Evolutionary conservation across 2,113 vertebrate genomes (phyloP), one percentile per base, ranked within the genome.

Genomic region (Python bivittatus): DNA sequence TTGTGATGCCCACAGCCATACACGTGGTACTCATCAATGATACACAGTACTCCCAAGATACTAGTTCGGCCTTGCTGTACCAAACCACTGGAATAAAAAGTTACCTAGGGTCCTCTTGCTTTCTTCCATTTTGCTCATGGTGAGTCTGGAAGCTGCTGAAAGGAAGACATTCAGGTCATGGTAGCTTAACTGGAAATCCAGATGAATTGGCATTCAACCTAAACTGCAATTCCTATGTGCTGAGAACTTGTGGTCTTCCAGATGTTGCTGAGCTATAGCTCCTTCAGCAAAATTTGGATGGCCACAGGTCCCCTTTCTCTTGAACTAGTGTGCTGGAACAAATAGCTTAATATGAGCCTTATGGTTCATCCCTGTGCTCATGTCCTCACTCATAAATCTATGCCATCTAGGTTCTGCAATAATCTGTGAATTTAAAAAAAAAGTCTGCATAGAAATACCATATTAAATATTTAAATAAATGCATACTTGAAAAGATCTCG

Each of bases 61-160:
- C 7, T 23, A 23, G 42, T 38, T 89, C 42, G 13, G 25, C 22
- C 54, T 57, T 1, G 22, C 56, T 52, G 54, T 27, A 17, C 22
- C 42, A 88, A 92, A 92, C 68, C 27, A 44, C 56, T 92, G 54
- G 68, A 52, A 44, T 15, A 23, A 92, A 72, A 84, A 89, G 44
- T 84, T 88, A 23, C 27, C 10, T 53, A 25, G 42, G 17, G 23
- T 68, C 61, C 9, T 53, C 7, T 13, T 57, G 33, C 15, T 57
- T 64, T 57, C 3, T 13, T 88, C 54, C 11, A 33, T 58, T 33
- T 58, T 17, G 1, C 33, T 33, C 48, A 38, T 23, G 44, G 17
- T 79, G 27, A 88, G 25, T 33, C 12, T 61, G 54, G n/a, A 38
- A 48, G 20, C 29, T 84, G 54, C 27, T 52, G 23, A 53, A 23